phyloP scores from a whole-genome alignment of 2,888 invertebrate genomes.

The Eurytoma californica region DNA sequence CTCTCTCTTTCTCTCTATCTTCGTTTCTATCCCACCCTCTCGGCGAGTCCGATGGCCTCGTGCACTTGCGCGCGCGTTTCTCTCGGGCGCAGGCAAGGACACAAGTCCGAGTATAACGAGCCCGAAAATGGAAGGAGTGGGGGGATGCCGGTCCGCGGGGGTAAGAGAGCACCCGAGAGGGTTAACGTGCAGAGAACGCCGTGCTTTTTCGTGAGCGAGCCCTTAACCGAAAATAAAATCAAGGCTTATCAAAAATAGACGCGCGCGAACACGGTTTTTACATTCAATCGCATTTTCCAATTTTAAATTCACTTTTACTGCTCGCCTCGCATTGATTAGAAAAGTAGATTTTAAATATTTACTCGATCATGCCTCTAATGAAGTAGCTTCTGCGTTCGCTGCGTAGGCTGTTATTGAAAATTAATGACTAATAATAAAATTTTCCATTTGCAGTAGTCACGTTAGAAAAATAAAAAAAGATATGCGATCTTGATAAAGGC shows the following conservation, averaged over 20 bases:
- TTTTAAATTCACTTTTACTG: too few species aligned
- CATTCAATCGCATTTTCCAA: too few species aligned
- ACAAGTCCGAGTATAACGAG: background rate
- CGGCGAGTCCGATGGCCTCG: slow-evolving; percentile 52
- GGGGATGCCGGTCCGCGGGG: background rate
- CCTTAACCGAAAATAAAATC: slow-evolving; percentile 45
- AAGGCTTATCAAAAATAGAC: slow-evolving; percentile 40
- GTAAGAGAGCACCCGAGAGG: background rate
- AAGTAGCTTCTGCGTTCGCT: too few species aligned
- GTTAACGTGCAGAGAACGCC: slow-evolving; percentile 43
- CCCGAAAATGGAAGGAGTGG: background rate
- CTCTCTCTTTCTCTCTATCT: background rate
- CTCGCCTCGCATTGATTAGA: too few species aligned
- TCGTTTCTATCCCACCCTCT: too few species aligned
- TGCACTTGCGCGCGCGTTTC: slow-evolving; percentile 26
- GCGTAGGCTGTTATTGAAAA: too few species aligned
- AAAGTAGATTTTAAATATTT: too few species aligned
- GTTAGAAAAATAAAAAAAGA: too few species aligned
- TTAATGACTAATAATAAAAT: too few species aligned
- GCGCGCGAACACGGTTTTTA: background rate
- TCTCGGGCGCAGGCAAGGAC: slow-evolving; percentile 38
- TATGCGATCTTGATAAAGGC: too few species aligned
- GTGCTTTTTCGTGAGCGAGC: slow-evolving; percentile 1
- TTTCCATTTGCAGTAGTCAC: too few species aligned
- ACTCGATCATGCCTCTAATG: too few species aligned